Percentiles rank a stretch among this genome's conserved stretches.
Conservation (phyloP, 2,888 invertebrate species). For the Diplolepis rosae region DNA sequence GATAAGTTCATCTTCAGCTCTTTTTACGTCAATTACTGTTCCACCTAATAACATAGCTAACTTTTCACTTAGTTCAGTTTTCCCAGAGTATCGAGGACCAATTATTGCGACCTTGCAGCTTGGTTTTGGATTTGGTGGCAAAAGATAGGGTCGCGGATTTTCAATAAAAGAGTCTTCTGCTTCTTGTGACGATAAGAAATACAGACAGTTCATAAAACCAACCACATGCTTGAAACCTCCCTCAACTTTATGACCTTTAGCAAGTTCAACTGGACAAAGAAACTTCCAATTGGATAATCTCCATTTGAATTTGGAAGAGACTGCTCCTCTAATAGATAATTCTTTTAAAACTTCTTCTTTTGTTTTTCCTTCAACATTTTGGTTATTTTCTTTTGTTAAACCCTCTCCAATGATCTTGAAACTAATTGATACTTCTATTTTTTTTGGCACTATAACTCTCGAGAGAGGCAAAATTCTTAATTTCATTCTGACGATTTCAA, state of each 20-base stretch:
- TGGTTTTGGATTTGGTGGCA: slow-evolving; percentile 77
- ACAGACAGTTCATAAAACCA: slow-evolving; percentile 79
- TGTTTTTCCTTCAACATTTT: slow-evolving; percentile 53
- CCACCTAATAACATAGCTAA: slow-evolving; percentile 76
- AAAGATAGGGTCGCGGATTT: slow-evolving; percentile 79
- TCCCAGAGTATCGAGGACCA: slow-evolving; percentile 79
- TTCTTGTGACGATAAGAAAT: slow-evolving; percentile 76
- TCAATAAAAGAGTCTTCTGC: slow-evolving; percentile 76
- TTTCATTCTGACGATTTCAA: slow-evolving; percentile 74
- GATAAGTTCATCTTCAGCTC: slow-evolving; percentile 48
- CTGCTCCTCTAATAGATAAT: slow-evolving; percentile 50
- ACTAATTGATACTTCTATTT: slow-evolving; percentile 52
- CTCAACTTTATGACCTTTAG: slow-evolving; percentile 74
- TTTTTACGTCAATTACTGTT: slow-evolving; percentile 72
- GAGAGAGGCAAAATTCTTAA: slow-evolving; percentile 70
- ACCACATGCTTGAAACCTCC: slow-evolving; percentile 78
- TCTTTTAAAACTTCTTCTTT: slow-evolving; percentile 59
- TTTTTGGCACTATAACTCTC: slow-evolving; percentile 66
- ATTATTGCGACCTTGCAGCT: slow-evolving; percentile 78
- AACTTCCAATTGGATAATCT: slow-evolving; percentile 77
- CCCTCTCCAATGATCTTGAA: slow-evolving; percentile 39
- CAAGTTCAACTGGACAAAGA: slow-evolving; percentile 80
- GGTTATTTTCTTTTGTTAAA: slow-evolving; percentile 48
- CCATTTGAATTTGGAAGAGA: slow-evolving; percentile 71
- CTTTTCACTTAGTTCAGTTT: slow-evolving; percentile 77